Conservation (phyloP, 2,888 invertebrate species). For the Lasioglossum lativentre region DNA sequence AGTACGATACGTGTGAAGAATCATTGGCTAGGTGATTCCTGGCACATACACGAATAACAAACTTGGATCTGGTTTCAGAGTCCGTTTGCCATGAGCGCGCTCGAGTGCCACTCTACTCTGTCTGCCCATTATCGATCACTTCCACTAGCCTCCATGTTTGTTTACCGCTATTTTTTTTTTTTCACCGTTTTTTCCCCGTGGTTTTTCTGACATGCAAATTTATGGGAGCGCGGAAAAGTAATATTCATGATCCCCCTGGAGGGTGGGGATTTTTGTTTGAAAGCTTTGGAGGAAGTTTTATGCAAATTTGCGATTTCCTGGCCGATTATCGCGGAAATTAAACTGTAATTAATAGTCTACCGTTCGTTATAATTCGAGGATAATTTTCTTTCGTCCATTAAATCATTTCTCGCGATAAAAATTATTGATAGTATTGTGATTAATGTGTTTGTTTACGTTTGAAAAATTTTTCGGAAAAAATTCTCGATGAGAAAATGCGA, state of each 20-base stretch:
- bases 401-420: background rate
- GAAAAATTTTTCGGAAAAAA: background rate
- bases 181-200: background rate
- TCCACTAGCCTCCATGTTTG: background rate
- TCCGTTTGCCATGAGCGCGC: background rate
- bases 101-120: conserved; percentile 1
- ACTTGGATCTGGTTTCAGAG: background rate
- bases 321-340: background rate
- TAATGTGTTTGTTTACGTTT: too few species aligned
- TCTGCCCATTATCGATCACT: background rate
- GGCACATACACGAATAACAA: background rate
- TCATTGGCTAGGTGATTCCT: background rate
- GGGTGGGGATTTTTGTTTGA: background rate
- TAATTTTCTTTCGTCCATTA: background rate
- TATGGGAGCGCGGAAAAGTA: background rate
- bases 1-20: background rate
- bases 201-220: background rate
- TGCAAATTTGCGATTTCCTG: background rate
- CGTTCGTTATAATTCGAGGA: background rate
- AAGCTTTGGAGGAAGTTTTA: background rate
- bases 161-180: background rate
- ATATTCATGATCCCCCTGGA: background rate
- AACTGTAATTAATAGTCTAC: background rate
- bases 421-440: background rate
- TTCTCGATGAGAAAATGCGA: background rate